Evolutionary conservation across 2,888 invertebrate species (phyloP).

Genomic region (Drosophila formosana): DNA sequence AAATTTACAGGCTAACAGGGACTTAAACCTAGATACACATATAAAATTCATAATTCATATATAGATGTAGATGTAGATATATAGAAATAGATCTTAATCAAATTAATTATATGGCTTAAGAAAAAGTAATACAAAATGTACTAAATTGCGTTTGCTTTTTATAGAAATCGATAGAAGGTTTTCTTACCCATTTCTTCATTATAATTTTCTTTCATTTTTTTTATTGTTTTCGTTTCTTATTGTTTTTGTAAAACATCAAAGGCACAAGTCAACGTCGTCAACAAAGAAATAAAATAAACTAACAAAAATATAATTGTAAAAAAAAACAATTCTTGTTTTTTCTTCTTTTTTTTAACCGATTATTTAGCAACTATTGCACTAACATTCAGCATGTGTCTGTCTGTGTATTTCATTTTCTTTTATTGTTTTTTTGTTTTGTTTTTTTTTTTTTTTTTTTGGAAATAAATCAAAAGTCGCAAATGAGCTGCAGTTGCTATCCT

Average conservation of each 20-base stretch:
- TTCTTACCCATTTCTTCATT: conserved; percentile 40
- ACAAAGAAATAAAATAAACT: conserved; percentile 77
- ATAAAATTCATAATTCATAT: conserved; percentile 76
- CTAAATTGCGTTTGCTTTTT: conserved; percentile 50
- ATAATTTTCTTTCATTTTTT: conserved; percentile 12
- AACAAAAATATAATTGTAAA: conserved; percentile 44
- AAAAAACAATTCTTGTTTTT: conserved; percentile 48
- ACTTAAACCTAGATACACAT: conserved; percentile 76
- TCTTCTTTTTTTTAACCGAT: conserved; percentile 9
- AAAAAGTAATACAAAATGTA: conserved; percentile 76
- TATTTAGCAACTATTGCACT: conserved; percentile 54
- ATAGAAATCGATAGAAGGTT: conserved; percentile 49
- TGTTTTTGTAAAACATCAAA: conserved; percentile 80
- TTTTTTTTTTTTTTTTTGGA: conserved; percentile 30
- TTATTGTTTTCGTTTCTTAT: conserved; percentile 28
- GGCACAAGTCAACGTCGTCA: conserved; percentile 86
- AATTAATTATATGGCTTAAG: conserved; percentile 74
- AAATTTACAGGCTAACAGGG: conserved; percentile 66
- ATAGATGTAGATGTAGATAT: conserved; percentile 31
- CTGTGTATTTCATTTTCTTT: conserved; percentile 28
- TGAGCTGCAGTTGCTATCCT: conserved; percentile 34
- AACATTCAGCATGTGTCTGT: conserved; percentile 54
- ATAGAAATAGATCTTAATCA: conserved; percentile 51
- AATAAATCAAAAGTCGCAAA: conserved; percentile 58
- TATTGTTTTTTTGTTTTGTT: conserved; percentile 10